Evolutionary conservation across 1,140 invertebrate genomes (phyloP).

Genomic region (Trichoplusia ni): DNA sequence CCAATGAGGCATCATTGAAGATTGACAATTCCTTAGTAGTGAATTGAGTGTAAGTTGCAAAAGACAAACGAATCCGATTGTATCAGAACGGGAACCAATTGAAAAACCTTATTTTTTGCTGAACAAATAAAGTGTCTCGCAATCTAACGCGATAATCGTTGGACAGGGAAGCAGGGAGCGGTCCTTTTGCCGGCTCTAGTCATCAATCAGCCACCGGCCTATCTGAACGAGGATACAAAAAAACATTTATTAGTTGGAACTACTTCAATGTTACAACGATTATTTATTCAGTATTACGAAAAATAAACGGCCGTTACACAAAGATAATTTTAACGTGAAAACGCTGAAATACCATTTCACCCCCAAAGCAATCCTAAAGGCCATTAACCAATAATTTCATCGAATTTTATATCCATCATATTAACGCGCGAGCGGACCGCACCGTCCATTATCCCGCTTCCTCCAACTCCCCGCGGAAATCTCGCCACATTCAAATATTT

Average conservation of each 20-base stretch:
- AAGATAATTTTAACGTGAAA: constrained; percentile 40
- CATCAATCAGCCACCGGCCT: constrained; percentile 44
- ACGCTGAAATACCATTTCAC: constrained; percentile 48
- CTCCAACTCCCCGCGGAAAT: constrained; percentile 75
- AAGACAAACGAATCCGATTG: neutral
- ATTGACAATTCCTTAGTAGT: too few relatives aligned
- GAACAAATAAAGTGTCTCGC: constrained; percentile 45
- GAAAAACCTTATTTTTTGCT: constrained; percentile 35
- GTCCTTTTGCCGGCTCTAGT: constrained; percentile 17
- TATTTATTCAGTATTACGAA: constrained; percentile 1
- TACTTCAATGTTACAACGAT: constrained; percentile 14
- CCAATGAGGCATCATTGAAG: too few relatives aligned
- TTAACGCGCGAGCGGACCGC: constrained; percentile 57
- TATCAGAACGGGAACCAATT: constrained; percentile 19
- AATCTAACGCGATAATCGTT: constrained; percentile 47
- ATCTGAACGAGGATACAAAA: constrained; percentile 13
- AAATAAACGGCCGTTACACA: neutral
- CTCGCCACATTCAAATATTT: constrained; percentile 81
- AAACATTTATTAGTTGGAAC: constrained; percentile 15
- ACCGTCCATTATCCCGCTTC: constrained; percentile 68
- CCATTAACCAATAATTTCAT: constrained; percentile 79
- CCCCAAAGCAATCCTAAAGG: constrained; percentile 65
- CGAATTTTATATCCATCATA: constrained; percentile 79
- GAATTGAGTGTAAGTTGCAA: constrained; percentile 1
- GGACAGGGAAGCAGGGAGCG: constrained; percentile 26